Evolutionary conservation across 2,797 vertebrate species (phyloP), one percentile per base, ranked within the genome.

Genomic region (Arnoldichthys spilopterus): DNA sequence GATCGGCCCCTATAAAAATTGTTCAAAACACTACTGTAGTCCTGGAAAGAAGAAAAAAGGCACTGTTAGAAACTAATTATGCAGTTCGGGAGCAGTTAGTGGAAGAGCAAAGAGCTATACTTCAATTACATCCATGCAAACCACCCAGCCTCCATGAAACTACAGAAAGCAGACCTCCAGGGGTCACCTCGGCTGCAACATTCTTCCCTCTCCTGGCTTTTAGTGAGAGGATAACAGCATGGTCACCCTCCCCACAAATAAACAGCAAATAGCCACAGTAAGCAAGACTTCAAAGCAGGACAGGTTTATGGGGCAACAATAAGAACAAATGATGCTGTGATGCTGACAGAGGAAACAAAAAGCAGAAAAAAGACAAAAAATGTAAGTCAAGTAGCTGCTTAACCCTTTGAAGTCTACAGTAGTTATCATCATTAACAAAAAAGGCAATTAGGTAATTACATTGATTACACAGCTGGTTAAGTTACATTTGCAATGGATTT

Each of bases 41-140:
- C 82, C 82, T 76, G 74, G 79, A 43, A 62, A 51, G 40, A 28
- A 2, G 6, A 53, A 82, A 83, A 85, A 79, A 83, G 84, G 76
- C 80, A 66, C 86, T 81, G 87, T 90, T 87, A 89, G 86, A 89
- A 89, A 88, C 87, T 90, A 91, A 91, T 89, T 90, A 85, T 88
- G 85, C 87, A 84, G 85, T 90, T 90, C 85, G 78, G 87, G 89
- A 87, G 87, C 85, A 83, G 88, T 90, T 89, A 89, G 88, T 88
- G 86, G 84, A 75, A 72, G 64, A 79, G 80, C 64, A 72, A 84
- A 87, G 74, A 87, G 84, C 88, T 79, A 81, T 83, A 86, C 83
- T 91, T 88, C 87, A 92, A 85, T 90, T 91, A 90, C 87, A 89
- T 86, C 84, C 82, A 85, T 85, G 87, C 88, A 86, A 91, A 82